Percentiles rank a stretch among this genome's conserved stretches.
Evolutionary conservation across 2,113 vertebrate species (phyloP).

Genomic region (Isurus oxyrinchus): DNA sequence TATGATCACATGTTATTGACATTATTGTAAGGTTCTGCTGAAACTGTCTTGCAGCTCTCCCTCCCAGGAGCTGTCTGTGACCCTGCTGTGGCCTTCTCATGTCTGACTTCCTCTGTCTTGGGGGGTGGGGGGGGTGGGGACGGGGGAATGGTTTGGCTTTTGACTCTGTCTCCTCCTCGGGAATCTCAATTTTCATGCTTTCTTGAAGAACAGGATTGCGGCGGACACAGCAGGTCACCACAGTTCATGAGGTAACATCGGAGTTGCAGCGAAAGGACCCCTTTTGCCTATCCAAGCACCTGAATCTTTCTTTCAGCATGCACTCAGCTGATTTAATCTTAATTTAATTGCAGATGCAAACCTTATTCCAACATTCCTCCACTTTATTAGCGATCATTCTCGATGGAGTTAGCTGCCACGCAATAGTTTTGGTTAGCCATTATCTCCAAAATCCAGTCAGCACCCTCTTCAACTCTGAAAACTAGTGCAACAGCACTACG

Average conservation of each 20-base stretch:
- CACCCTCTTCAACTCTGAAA: not conserved
- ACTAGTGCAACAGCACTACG: not conserved
- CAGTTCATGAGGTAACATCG: not conserved
- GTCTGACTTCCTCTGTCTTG: not conserved
- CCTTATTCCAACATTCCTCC: not conserved
- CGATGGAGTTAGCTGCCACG: not conserved
- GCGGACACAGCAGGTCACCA: not conserved
- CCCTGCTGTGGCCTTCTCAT: conserved; percentile 18
- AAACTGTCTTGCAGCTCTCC: not conserved
- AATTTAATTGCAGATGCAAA: not conserved
- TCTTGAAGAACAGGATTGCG: not conserved
- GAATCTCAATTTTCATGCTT: conserved; percentile 15
- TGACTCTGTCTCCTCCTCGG: not conserved
- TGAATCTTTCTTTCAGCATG: not conserved
- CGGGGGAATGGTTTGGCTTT: not conserved
- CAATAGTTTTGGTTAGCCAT: not conserved
- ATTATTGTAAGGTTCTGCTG: conserved; percentile 13
- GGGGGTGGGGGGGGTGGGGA: no score
- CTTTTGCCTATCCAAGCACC: not conserved
- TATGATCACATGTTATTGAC: conserved; percentile 25
- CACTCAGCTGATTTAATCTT: not conserved
- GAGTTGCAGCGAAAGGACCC: not conserved
- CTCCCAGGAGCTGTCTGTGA: conserved; percentile 7
- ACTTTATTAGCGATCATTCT: not conserved
- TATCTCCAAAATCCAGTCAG: not conserved